Conservation (phyloP, 2,797 vertebrate species). For the Argentina silus region DNA sequence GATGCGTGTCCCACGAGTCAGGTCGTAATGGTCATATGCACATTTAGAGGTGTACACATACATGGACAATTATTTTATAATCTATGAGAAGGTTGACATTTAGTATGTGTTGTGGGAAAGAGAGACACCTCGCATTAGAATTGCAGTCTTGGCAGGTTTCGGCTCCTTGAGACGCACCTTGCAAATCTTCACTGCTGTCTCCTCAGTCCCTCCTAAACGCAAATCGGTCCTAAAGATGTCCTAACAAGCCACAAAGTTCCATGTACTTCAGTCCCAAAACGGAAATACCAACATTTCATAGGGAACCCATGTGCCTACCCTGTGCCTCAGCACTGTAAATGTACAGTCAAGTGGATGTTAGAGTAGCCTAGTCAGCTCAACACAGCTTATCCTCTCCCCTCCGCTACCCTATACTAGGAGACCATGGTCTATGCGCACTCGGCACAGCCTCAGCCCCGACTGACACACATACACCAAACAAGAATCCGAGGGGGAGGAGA, state of each 20-base stretch:
- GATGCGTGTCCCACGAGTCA: slow-evolving; percentile 49
- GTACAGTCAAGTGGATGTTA: slow-evolving; percentile 55
- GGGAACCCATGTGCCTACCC: slow-evolving; percentile 45
- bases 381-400: slow-evolving; percentile 58
- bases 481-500: slow-evolving; percentile 50
- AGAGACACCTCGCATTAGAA: slow-evolving; percentile 15
- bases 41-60: slow-evolving; percentile 23
- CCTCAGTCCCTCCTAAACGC: slow-evolving; percentile 53
- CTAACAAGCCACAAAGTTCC: slow-evolving; percentile 28
- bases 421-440: slow-evolving; percentile 67
- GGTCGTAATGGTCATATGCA: slow-evolving; percentile 33
- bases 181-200: slow-evolving; percentile 54
- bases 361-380: slow-evolving; percentile 56
- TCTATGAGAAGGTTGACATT: slow-evolving; percentile 8
- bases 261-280: slow-evolving; percentile 18
- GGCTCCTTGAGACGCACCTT: slow-evolving; percentile 62
- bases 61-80: background rate
- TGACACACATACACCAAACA: slow-evolving; percentile 57
- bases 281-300: slow-evolving; percentile 24
- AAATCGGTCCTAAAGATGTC: slow-evolving; percentile 14
- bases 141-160: slow-evolving; percentile 38
- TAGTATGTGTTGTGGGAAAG: slow-evolving; percentile 21
- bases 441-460: slow-evolving; percentile 70
- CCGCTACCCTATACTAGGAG: slow-evolving; percentile 68
- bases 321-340: slow-evolving; percentile 47